These are phyloP conservation scores for Orius insidiosus DNA, from an alignment of 1,140 invertebrate species.

Conservation along the genomic window DNA sequence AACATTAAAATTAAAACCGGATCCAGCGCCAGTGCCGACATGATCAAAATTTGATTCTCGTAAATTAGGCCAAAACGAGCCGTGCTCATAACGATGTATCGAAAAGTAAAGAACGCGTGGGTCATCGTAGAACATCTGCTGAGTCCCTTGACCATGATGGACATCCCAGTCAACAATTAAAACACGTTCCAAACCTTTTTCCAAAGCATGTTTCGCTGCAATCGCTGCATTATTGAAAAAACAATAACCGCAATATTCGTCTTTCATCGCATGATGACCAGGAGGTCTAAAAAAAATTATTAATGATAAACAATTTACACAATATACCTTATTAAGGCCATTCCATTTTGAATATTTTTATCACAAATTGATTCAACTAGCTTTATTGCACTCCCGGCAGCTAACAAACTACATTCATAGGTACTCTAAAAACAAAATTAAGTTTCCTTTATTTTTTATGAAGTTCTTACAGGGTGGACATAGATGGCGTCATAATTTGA, in stretches of 20 bases:
- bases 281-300: constrained; percentile 53
- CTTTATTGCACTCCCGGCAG: constrained; percentile 65
- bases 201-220: constrained; percentile 63
- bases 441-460: not conserved
- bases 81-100: constrained; percentile 89
- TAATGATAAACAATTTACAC: not conserved
- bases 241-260: constrained; percentile 84
- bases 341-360: constrained; percentile 63
- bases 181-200: constrained; percentile 40
- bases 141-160: constrained; percentile 89
- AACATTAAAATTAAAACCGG: constrained; percentile 83
- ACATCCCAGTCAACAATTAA: constrained; percentile 96
- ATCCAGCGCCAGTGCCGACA: constrained; percentile 52
- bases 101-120: constrained; percentile 89
- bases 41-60: constrained; percentile 74
- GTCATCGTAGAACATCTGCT: constrained; percentile 88
- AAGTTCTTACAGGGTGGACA: constrained; percentile 60
- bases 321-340: constrained; percentile 48
- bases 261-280: constrained; percentile 89
- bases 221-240: constrained; percentile 95
- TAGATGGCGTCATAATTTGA: constrained; percentile 72
- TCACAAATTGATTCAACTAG: constrained; percentile 53
- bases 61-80: constrained; percentile 85
- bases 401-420: constrained; percentile 52
- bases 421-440: constrained; percentile 45